These are phyloP conservation scores for Drosophila busckii DNA, from an alignment of 1,140 invertebrate species.

Conservation along the genomic window DNA sequence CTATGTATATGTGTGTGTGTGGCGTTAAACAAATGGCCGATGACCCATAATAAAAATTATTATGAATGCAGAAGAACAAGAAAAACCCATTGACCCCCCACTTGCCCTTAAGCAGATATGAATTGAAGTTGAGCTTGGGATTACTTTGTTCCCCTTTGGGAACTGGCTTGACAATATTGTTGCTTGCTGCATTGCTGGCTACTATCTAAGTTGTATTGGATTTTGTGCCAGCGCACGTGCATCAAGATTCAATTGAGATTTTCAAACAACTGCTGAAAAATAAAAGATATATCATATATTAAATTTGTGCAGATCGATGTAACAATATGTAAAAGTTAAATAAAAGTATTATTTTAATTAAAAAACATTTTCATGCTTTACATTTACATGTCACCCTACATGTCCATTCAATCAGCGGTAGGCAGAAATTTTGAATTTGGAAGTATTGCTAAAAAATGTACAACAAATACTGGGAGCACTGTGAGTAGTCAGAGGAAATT, in stretches of 20 bases:
- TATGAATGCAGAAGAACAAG: conserved; percentile 69
- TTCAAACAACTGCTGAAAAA: conserved; percentile 41
- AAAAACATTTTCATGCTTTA: too few relatives aligned
- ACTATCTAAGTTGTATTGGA: conserved; percentile 54
- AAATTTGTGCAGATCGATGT: background rate
- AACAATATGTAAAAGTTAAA: conserved; percentile 38
- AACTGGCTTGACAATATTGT: conserved; percentile 24
- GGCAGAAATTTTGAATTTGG: too few relatives aligned
- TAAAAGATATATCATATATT: conserved; percentile 21
- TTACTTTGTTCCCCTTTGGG: conserved; percentile 53
- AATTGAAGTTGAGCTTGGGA: conserved; percentile 10
- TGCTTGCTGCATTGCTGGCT: conserved; percentile 21
- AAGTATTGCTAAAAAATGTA: too few relatives aligned
- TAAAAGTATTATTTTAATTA: conserved; percentile 68
- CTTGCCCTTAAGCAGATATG: conserved; percentile 22
- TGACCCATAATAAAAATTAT: conserved; percentile 77
- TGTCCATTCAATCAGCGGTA: too few relatives aligned
- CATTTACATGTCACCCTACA: too few relatives aligned
- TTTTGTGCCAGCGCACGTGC: conserved; percentile 54
- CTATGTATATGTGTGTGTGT: conserved; percentile 1
- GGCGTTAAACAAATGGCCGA: conserved; percentile 73
- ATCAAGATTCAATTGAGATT: conserved; percentile 72
- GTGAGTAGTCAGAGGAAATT: too few relatives aligned
- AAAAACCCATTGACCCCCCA: conserved; percentile 59
- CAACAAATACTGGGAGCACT: too few relatives aligned